Percentiles rank a stretch among this genome's conserved stretches.
These are phyloP conservation scores for Coecobrya sp. DNA, from an alignment of 2,888 invertebrate species.

Conservation along the genomic window DNA sequence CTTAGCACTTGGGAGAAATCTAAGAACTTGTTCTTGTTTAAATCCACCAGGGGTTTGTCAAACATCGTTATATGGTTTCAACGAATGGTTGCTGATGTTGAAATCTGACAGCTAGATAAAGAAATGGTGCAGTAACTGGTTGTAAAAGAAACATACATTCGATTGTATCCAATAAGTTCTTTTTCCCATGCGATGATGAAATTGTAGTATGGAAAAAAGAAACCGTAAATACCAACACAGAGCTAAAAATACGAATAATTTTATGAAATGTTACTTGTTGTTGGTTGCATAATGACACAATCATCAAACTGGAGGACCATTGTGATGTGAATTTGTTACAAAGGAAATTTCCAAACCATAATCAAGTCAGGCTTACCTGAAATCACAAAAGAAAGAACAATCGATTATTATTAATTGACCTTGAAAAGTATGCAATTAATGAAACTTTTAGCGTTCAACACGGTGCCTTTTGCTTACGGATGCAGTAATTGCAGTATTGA, in stretches of 20 bases:
- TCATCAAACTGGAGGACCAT: background rate
- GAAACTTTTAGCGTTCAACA: too few species aligned
- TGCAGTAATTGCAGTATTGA: too few species aligned
- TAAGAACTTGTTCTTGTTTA: constrained; percentile 2
- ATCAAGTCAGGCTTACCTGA: background rate
- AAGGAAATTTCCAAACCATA: background rate
- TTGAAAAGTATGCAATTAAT: too few species aligned
- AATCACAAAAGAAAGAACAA: background rate
- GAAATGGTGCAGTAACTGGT: background rate
- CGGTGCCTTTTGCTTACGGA: too few species aligned
- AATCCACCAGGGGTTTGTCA: constrained; percentile 41
- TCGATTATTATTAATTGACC: background rate
- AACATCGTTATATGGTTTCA: constrained; percentile 10
- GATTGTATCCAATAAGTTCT: too few species aligned
- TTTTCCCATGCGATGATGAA: too few species aligned
- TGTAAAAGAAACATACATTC: background rate
- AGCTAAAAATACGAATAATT: too few species aligned
- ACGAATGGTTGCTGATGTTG: background rate
- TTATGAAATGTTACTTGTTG: too few species aligned
- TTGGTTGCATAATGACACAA: too few species aligned
- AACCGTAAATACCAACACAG: too few species aligned
- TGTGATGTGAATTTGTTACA: background rate
- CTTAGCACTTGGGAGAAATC: background rate
- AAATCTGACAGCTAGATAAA: background rate
- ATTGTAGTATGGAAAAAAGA: too few species aligned